Conservation (phyloP, 2,888 invertebrate genomes). For the Dromius quadrimaculatus region DNA sequence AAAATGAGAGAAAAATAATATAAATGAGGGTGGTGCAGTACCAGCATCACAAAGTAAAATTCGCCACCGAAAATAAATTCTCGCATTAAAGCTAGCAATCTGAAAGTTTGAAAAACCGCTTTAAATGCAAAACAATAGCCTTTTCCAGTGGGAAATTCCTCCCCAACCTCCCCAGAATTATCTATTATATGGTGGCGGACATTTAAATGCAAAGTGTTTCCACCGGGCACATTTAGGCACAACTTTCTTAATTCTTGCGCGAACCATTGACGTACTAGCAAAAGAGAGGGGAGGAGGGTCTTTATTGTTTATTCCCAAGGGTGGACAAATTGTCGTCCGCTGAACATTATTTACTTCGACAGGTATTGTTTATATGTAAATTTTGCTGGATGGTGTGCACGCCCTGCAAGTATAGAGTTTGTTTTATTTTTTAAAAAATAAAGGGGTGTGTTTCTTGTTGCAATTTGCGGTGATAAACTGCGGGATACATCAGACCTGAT, state of each 20-base stretch:
- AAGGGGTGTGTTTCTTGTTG: too few relatives aligned
- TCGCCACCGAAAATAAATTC: constrained; percentile 13
- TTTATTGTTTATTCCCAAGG: not conserved
- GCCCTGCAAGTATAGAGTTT: not conserved
- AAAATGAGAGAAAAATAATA: too few relatives aligned
- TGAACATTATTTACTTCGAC: constrained; percentile 44
- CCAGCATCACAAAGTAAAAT: not conserved
- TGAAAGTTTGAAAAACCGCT: constrained; percentile 48
- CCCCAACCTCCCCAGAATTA: constrained; percentile 21
- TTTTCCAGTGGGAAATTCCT: not conserved
- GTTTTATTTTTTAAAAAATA: not conserved
- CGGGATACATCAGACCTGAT: not conserved
- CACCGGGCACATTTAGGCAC: constrained; percentile 57
- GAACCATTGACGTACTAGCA: not conserved
- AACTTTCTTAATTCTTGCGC: constrained; percentile 59
- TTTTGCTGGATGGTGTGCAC: constrained; percentile 1
- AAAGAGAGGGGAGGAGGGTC: not conserved
- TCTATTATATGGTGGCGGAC: constrained; percentile 53
- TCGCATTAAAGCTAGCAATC: constrained; percentile 33
- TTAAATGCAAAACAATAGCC: constrained; percentile 49
- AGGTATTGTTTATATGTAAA: constrained; percentile 46
- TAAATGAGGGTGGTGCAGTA: too few relatives aligned
- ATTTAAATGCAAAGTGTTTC: constrained; percentile 60
- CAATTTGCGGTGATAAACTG: constrained; percentile 4
- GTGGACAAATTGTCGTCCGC: constrained; percentile 13